Evolutionary conservation across 2,113 vertebrate species (phyloP), one percentile per base, ranked within the genome.

Genomic region (Sula dactylatra): DNA sequence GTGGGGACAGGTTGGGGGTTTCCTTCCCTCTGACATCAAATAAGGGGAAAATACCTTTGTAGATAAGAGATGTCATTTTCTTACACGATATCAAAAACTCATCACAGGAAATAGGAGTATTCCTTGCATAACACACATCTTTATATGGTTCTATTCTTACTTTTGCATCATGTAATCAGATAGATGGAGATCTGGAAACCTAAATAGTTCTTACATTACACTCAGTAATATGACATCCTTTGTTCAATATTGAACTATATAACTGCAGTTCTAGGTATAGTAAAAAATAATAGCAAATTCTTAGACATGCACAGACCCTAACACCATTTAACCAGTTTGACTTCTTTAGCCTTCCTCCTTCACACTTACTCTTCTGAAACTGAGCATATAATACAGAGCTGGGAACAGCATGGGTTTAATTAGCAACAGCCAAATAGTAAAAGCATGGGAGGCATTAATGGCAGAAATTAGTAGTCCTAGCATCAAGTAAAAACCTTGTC

Each of bases 11-110:
- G 72, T 70, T 89, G 96, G 97, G 93, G 87, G 93, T 97, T 97
- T 97, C 97, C 94, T 97, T 96, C 59, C 54, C 34, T 88, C 84
- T 96, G 94, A 96, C 96, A 96, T 96, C 93, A 97, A 96, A 73
- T 64, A 62, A 94, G 91, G 94, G 96, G 96, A 97, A 97, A 97
- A 97, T 29, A 97, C 91, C 94, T 97, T 62, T 85, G 89, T 87
- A 86, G 95, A 97, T 96, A 96, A 96, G 82, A 95, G 78, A 49
- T 95, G 83, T 82, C 40, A 94, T 85, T 87, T 95, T 82, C 58
- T 89, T 72, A 56, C 29, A 70, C 3, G 13, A 44, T 91, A 96
- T 94, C 89, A 95, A 90, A 85, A 88, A 24, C 78, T 59, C 70
- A 96, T 91, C 94, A 83, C 89, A 95, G 96, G 95, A 97, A 96